Evolutionary conservation across 1,140 invertebrate species (phyloP), one percentile per base, ranked within the genome.

Genomic region (Magallana angulata): DNA sequence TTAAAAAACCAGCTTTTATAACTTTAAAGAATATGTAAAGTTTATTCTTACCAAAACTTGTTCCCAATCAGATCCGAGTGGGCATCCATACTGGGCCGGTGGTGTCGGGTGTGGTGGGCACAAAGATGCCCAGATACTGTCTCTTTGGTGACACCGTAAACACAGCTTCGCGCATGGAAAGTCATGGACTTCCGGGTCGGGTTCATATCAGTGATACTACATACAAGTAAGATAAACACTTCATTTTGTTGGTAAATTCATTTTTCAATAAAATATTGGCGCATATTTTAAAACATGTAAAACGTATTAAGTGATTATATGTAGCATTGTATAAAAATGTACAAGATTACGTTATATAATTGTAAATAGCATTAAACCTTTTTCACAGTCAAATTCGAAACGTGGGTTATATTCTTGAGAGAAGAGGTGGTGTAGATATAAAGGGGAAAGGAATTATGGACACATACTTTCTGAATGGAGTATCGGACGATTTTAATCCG

Each of bases 21-120:
- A 5, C 36, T 48, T 48, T 2, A 48, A 48, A 48, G 36, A 4
- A 48, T 2, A 48, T 4, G 36, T 48, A 48, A 48, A 48, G 24
- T 24, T 24, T 24, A 24, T 24, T 24, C 24, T 24, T 24, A 24
- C 24, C 24, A 24, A 48, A 48, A 48, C 36, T 48, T 48, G 0
- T 48, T 48, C 36, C 36, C 36, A 48, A 48, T 60, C 88, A 97
- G 95, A 96, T 99, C 0, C 95, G 99, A 90, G 99, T 99, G 93
- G 98, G 98, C 87, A 97, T 99, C 90, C 98, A 99, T 93, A 97
- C 97, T 90, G 93, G 93, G 0, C 90, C 93, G 9, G 92, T 94
- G 18, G 92, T 94, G 7, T 90, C 93, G n/a, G 93, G 93, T 7
- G 92, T 94, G 0, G 92, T 94, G 30, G 93, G 93, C 3, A 57